Percentiles rank a stretch among this genome's conserved stretches.
Evolutionary conservation across 2,797 vertebrate genomes (phyloP).

Genomic region (Lemur catta): DNA sequence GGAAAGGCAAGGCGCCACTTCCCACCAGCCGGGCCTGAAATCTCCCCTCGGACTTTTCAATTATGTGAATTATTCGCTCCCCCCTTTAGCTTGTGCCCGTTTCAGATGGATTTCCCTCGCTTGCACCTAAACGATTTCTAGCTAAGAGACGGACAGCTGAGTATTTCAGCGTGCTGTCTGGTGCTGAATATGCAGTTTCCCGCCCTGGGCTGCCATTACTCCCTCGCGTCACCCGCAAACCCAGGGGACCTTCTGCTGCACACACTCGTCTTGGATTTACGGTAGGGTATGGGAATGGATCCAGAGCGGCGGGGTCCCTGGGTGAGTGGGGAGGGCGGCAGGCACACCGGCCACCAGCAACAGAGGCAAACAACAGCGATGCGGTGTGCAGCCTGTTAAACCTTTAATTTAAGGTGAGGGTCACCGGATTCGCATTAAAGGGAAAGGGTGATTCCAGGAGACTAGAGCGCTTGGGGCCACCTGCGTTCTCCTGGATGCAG

Average conservation of each 20-base stretch:
- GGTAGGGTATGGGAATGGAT: background rate
- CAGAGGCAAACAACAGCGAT: no score
- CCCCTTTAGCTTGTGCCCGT: background rate
- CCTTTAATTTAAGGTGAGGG: background rate
- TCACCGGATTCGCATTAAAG: background rate
- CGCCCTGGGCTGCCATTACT: background rate
- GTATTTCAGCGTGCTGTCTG: background rate
- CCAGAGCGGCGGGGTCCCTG: background rate
- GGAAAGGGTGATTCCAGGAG: background rate
- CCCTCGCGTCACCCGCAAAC: background rate
- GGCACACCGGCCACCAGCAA: background rate
- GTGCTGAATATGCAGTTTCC: background rate
- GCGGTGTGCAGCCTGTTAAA: background rate
- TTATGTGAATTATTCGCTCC: background rate
- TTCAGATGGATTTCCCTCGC: background rate
- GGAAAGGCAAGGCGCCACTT: background rate
- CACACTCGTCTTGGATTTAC: background rate
- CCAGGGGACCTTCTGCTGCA: background rate
- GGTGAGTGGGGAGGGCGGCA: background rate
- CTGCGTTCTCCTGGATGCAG: accelerated
- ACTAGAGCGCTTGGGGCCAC: background rate
- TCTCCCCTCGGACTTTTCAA: background rate
- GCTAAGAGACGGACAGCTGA: background rate
- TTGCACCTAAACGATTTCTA: background rate
- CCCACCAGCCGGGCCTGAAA: background rate